Percentiles rank a stretch among this genome's conserved stretches.
Conservation (phyloP, 2,797 vertebrate genomes). For the Amblyopsis hoosieri region DNA sequence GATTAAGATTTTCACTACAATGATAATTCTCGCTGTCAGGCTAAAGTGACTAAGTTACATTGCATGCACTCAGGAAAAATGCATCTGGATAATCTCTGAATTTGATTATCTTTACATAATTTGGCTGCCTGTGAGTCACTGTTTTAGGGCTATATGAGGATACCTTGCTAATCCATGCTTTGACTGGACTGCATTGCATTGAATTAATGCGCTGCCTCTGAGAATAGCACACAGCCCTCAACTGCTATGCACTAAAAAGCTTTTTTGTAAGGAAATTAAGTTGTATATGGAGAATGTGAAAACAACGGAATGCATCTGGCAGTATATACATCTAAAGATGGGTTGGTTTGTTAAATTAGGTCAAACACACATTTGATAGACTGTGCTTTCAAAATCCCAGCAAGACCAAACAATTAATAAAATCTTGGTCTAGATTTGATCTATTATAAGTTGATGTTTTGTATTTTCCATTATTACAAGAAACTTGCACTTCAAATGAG, state of each 20-base stretch:
- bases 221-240: constrained; percentile 81
- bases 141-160: constrained; percentile 59
- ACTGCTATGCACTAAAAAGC: constrained; percentile 65
- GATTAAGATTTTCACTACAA: constrained; percentile 66
- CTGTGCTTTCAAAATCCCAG: neutral
- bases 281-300: constrained; percentile 83
- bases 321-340: constrained; percentile 67
- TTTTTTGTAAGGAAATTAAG: constrained; percentile 78
- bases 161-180: constrained; percentile 44
- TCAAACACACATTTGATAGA: constrained; percentile 42
- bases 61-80: constrained; percentile 54
- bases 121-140: constrained; percentile 77
- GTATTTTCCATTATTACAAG: neutral
- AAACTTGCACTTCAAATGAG: neutral
- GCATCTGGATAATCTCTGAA: constrained; percentile 78
- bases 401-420: too few species aligned
- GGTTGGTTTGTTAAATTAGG: constrained; percentile 72
- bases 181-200: constrained; percentile 38
- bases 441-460: neutral
- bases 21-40: constrained; percentile 74
- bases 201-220: constrained; percentile 84
- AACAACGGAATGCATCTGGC: constrained; percentile 84
- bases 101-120: constrained; percentile 77
- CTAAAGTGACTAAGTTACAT: constrained; percentile 76
- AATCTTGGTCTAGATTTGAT: neutral